Percentiles rank a stretch among this genome's conserved stretches.
These are phyloP conservation scores for Dryocosmus kuriphilus DNA, from an alignment of 2,888 invertebrate genomes.

Conservation along the genomic window DNA sequence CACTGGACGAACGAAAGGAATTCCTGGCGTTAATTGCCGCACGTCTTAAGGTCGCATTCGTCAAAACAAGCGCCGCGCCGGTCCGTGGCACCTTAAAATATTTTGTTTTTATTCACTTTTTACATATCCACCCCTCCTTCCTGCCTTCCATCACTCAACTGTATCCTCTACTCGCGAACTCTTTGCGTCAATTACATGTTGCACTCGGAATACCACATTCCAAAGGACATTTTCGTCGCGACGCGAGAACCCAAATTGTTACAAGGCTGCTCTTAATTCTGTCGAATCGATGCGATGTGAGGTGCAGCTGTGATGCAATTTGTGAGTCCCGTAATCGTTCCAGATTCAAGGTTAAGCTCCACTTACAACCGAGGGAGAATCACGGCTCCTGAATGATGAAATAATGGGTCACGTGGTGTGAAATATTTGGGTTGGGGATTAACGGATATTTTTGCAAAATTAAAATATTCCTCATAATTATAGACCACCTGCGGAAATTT, in stretches of 20 bases:
- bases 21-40: constrained; percentile 23
- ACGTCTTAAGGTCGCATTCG: neutral
- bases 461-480: neutral
- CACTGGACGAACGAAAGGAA: neutral
- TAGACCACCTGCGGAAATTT: no score
- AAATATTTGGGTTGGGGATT: constrained; percentile 17
- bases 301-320: constrained; percentile 38
- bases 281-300: constrained; percentile 12
- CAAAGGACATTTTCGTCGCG: constrained; percentile 18
- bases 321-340: constrained; percentile 32
- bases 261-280: constrained; percentile 34
- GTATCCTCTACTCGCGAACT: neutral
- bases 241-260: constrained; percentile 21
- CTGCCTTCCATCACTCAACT: neutral
- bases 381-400: constrained; percentile 26
- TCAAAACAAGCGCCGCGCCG: constrained; percentile 5
- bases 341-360: constrained; percentile 31
- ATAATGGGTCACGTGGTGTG: constrained; percentile 20
- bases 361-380: constrained; percentile 36
- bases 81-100: constrained; percentile 43
- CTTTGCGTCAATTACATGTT: constrained; percentile 42
- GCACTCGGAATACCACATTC: constrained; percentile 16
- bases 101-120: constrained; percentile 25
- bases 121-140: neutral
- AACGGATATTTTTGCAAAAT: neutral